Conservation (phyloP, 2,888 invertebrate genomes). For the Drosophila percnosoma region DNA sequence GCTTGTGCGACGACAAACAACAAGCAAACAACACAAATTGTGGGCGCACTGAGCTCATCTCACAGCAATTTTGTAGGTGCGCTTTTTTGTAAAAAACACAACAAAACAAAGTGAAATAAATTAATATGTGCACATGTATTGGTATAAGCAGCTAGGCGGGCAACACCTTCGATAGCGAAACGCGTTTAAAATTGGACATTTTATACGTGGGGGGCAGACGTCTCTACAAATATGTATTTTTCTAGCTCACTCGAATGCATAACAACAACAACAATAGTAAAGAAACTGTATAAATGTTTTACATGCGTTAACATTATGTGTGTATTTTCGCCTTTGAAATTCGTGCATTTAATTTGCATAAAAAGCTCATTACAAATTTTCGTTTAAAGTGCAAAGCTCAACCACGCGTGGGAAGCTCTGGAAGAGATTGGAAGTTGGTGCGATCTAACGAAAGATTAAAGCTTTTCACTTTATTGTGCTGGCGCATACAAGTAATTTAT, state of each 20-base stretch:
- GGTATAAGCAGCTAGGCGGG: conserved; percentile 24
- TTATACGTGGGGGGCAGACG: conserved; percentile 52
- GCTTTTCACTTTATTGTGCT: conserved; percentile 27
- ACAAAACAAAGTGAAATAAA: conserved; percentile 30
- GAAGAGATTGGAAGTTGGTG: conserved; percentile 6
- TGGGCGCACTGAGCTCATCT: conserved; percentile 75
- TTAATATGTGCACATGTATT: conserved; percentile 19
- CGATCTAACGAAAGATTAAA: conserved; percentile 23
- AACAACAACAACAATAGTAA: conserved; percentile 18
- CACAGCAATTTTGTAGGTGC: conserved; percentile 69
- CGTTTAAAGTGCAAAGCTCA: conserved; percentile 33
- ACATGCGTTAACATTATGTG: conserved; percentile 30
- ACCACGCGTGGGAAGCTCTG: conserved; percentile 46
- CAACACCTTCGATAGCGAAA: conserved; percentile 56
- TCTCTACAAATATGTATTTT: conserved; percentile 34
- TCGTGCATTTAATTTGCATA: conserved; percentile 62
- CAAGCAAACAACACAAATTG: conserved; percentile 30
- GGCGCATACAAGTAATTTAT: conserved; percentile 29
- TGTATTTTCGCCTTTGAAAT: conserved; percentile 54
- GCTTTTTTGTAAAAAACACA: conserved; percentile 22
- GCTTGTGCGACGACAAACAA: conserved; percentile 16
- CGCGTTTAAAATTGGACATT: conserved; percentile 60
- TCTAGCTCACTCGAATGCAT: conserved; percentile 33
- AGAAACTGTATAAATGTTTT: conserved; percentile 43
- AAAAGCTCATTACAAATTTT: conserved; percentile 56